Base-by-base conservation (phyloP, 2,797 vertebrate genomes). In the Paguma larvata region DNA sequence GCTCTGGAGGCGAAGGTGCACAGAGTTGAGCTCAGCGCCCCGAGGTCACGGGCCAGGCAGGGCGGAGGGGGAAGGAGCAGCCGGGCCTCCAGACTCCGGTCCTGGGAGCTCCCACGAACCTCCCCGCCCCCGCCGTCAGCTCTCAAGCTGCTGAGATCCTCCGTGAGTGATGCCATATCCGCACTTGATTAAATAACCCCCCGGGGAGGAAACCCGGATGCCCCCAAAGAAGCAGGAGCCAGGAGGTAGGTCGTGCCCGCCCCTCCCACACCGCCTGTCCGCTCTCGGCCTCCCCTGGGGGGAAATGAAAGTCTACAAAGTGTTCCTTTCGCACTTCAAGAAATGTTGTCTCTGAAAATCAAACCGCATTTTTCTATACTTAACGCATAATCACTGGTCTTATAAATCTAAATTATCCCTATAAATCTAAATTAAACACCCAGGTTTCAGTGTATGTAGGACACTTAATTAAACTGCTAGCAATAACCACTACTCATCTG, bases 361-460 rank as follows among this genome's bases (percentile, higher is more conserved):
- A 98, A 97, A 98, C 88, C 98, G 97, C 95, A 98, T 98, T 98
- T 77, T 48, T 98, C 98, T 98, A 96, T 98, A 98, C 92, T 97
- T 98, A 97, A 98, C 73, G 95, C 98, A 97, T 97, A 97, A 98
- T 97, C 98, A 98, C 82, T 72, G 97, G 97, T 97, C 97, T 97
- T 98, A 98, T 97, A 98, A 98, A 98, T 98, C 98, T 98, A 98
- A 98, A 98, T 98, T 98, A 98, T 98, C 97, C 98, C 88, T 96
- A 98, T 98, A 97, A 98, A 98, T 98, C 97, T 98, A 98, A 98
- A 98, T 98, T 97, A 98, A 98, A 98, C 96, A 96, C 95, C 96
- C 92, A 96, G 97, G 94, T 98, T 98, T 98, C 97, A 97, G 96
- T 97, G 97, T 94, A 96, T 97, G 98, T 98, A 98, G 97, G 97